Conservation (phyloP, 2,797 vertebrate genomes). For the Eidolon dupreanum region DNA sequence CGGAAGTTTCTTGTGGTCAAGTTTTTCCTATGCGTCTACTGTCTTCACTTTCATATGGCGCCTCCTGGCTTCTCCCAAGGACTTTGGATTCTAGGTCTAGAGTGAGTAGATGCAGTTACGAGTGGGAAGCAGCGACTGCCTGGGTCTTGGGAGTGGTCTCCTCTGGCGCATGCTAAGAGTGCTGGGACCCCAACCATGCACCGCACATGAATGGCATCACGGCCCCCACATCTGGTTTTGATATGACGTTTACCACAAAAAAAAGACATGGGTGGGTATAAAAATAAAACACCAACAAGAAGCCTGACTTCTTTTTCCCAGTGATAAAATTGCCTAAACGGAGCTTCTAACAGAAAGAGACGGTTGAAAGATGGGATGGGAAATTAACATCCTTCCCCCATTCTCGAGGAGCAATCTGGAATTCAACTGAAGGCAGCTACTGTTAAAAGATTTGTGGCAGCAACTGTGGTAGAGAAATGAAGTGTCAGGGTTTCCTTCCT, state of each 20-base stretch:
- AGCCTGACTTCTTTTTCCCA: not conserved
- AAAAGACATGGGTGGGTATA: not conserved
- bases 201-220: not conserved
- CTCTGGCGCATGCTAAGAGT: fast-evolving
- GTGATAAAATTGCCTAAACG: not conserved
- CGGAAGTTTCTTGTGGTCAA: fast-evolving
- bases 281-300: not conserved
- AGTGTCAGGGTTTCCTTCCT: slow-evolving; percentile 27
- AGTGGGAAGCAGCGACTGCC: no score
- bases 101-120: not conserved
- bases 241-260: not conserved
- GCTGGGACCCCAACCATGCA: not conserved
- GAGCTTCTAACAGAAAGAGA: not conserved
- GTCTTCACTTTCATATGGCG: not conserved
- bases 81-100: not conserved
- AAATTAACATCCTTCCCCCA: not conserved
- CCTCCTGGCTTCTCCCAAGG: not conserved
- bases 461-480: slow-evolving; percentile 22
- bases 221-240: not conserved
- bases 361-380: not conserved
- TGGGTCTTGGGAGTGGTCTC: not conserved
- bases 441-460: slow-evolving; percentile 14
- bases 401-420: not conserved
- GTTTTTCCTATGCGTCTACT: not conserved
- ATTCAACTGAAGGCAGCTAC: slow-evolving; percentile 46